Conservation (phyloP, 2,888 invertebrate species). For the Oxyscelio sp. region DNA sequence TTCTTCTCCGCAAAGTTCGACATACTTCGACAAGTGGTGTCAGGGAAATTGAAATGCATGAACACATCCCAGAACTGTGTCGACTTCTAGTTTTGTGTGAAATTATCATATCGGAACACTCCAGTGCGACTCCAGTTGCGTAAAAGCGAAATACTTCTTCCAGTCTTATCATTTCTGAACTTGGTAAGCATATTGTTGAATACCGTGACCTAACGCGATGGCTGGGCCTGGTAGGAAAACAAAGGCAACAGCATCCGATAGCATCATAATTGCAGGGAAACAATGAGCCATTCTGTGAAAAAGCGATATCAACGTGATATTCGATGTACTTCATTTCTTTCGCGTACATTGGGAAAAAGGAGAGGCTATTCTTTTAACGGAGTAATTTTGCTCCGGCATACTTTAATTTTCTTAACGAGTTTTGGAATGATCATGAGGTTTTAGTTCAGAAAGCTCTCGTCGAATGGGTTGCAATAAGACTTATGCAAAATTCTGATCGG, state of each 20-base stretch:
- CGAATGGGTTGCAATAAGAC: conserved; percentile 13
- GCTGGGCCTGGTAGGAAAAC: conserved; percentile 62
- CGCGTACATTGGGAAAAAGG: conserved; percentile 47
- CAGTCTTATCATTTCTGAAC: conserved; percentile 50
- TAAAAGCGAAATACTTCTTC: conserved; percentile 45
- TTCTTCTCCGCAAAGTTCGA: neutral
- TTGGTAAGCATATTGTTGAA: conserved; percentile 59
- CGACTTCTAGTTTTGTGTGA: conserved; percentile 6
- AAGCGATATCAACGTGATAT: conserved; percentile 55
- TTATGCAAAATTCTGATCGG: neutral
- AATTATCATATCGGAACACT: conserved; percentile 37
- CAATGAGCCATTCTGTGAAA: conserved; percentile 57
- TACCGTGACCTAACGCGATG: conserved; percentile 54
- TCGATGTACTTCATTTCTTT: conserved; percentile 68
- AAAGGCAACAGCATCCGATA: conserved; percentile 61
- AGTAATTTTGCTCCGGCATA: conserved; percentile 48
- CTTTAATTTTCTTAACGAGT: conserved; percentile 68
- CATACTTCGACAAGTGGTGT: neutral
- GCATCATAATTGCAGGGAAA: conserved; percentile 67
- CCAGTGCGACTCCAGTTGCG: conserved; percentile 9
- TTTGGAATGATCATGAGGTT: conserved; percentile 49
- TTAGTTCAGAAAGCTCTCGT: neutral
- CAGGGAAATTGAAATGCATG: conserved; percentile 16
- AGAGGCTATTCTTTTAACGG: conserved; percentile 50
- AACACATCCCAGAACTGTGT: neutral